A percentile compares a stretch with the other conserved stretches of the same genome.
Evolutionary conservation across 2,113 vertebrate species (phyloP).

Genomic region (Sus scrofa): DNA sequence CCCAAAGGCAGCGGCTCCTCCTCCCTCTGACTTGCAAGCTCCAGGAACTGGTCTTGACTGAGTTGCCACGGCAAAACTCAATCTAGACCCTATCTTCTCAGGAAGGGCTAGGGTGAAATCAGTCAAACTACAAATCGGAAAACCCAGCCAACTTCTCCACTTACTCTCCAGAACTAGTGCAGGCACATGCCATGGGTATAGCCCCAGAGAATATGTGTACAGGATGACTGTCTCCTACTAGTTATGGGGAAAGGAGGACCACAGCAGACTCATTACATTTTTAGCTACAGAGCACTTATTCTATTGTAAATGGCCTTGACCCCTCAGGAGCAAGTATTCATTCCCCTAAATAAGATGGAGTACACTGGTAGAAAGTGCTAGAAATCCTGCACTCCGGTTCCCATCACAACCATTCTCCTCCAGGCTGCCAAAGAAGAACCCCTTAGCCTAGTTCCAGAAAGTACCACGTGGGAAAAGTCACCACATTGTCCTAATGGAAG

Average conservation of each 20-base stretch:
- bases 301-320: constrained; percentile 41
- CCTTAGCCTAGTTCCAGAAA: constrained; percentile 47
- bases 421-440: background rate
- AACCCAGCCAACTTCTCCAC: background rate
- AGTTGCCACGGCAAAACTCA: constrained; percentile 71
- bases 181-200: background rate
- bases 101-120: constrained; percentile 13
- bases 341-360: background rate
- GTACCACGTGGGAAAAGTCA: constrained; percentile 55
- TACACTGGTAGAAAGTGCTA: constrained; percentile 7
- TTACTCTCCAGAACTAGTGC: background rate
- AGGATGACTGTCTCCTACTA: background rate
- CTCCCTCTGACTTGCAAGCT: constrained; percentile 73
- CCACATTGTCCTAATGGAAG: constrained; percentile 21
- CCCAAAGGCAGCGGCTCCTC: constrained; percentile 80
- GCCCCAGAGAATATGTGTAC: background rate
- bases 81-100: constrained; percentile 49
- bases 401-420: background rate
- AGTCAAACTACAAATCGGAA: constrained; percentile 13
- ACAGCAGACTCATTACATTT: background rate
- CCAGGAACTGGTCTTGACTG: constrained; percentile 50
- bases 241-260: background rate
- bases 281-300: constrained; percentile 21
- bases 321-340: constrained; percentile 9
- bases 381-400: background rate